Base-by-base conservation (phyloP, 2,797 vertebrate species). In the Choloepus didactylus region DNA sequence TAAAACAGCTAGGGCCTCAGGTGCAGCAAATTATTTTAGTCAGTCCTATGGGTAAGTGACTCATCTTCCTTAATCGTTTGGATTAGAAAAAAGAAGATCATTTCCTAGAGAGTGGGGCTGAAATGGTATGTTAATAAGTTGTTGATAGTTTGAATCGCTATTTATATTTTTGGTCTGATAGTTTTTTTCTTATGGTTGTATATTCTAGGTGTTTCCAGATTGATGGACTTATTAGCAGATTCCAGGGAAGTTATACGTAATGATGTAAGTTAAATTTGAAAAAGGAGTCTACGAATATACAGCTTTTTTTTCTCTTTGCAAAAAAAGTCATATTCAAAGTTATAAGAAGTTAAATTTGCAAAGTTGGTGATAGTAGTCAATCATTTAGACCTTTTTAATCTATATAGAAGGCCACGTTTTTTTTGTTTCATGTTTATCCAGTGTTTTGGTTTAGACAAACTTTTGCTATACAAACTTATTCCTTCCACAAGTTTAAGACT, bases 161-260 rank as follows among this genome's bases (percentile, higher is more conserved):
- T 93, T 90, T 16, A 9, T 82, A 5, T 1, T 83, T 85, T 77
- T 59, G 1, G n/a, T 35, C 18, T 72, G 16, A 2, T 2, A 21
- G 56, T 69, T 19, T 49, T 62, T 73, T 62, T 84, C 70, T 85
- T 16, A 27, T 51, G 69, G 3, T 95, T 56, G 0, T 97, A 96
- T 96, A 18, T 96, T 87, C 93, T 94, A 99, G 99, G 99, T 96
- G 99, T 99, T 96, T 99, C 99, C 94, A 99, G 99, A 94, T 97
- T 99, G 46, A 99, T 99, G 99, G 99, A 99, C 97, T 97, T 99
- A 23, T 91, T 99, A 7, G 99, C 99, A 4, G 99, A 99, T 97
- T 99, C 99, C 5, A 99, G 99, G 98, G 99, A 99, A 98, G 99
- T 99, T 1, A 99, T 99, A 97, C 99, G 99, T 66, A 99, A 99